Evolutionary conservation across 2,888 invertebrate species (phyloP).

Genomic region (Lithophane socia): DNA sequence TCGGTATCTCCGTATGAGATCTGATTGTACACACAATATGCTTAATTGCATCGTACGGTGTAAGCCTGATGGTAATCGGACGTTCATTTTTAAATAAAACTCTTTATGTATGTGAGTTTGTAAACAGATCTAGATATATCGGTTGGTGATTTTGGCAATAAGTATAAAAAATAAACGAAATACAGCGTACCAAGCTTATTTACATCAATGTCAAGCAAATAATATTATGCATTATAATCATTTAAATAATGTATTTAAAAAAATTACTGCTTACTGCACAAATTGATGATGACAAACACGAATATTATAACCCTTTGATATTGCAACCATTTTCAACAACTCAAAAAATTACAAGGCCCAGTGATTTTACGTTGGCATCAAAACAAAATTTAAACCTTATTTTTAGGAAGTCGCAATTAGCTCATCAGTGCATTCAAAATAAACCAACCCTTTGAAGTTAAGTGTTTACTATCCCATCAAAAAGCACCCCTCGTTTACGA

Average conservation of each 20-base stretch:
- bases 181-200: not conserved
- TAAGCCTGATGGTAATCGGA: conserved; percentile 61
- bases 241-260: not conserved
- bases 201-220: not conserved
- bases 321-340: not conserved
- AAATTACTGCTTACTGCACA: not conserved
- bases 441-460: conserved; percentile 69
- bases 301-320: conserved; percentile 3
- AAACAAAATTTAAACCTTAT: conserved; percentile 56
- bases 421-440: conserved; percentile 58
- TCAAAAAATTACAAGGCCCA: conserved; percentile 13
- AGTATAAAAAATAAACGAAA: not conserved
- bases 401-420: conserved; percentile 65
- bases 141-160: not conserved
- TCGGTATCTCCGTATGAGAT: conserved; percentile 77
- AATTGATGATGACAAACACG: not conserved
- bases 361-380: conserved; percentile 18
- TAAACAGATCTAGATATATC: not conserved
- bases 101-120: conserved; percentile 27
- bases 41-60: conserved; percentile 66
- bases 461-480: conserved; percentile 69
- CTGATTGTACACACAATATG: conserved; percentile 67
- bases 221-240: not conserved
- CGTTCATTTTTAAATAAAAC: conserved; percentile 60
- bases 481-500: conserved; percentile 61